phyloP scores from a whole-genome alignment of 64 coral and sea anemone genomes.

The Cladopsammia gracilis region DNA sequence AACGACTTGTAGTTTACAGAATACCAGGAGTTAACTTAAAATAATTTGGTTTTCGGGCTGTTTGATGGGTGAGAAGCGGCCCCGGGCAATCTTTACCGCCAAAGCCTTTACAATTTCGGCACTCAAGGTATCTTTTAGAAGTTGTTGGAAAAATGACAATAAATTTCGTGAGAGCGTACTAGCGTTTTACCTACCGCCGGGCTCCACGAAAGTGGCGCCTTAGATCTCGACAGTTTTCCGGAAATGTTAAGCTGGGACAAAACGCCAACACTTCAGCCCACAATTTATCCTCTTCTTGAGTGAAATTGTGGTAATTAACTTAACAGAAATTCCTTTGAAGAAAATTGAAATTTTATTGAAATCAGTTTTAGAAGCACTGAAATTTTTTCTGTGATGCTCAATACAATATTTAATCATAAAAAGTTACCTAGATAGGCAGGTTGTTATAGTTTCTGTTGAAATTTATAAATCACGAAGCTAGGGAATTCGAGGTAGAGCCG shows the following conservation, averaged over 20 bases:
- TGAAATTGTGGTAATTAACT: constrained; percentile 15
- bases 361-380: background rate
- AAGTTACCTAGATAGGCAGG: too few relatives aligned
- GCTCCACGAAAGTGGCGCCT: background rate
- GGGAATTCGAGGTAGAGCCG: too few relatives aligned
- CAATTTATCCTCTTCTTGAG: background rate
- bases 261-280: background rate
- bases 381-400: too few relatives aligned
- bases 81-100: background rate
- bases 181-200: constrained; percentile 7
- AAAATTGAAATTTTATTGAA: constrained; percentile 8
- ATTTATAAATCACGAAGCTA: too few relatives aligned
- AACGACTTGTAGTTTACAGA: too few relatives aligned
- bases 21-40: too few relatives aligned
- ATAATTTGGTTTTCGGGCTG: too few relatives aligned
- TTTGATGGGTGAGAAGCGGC: background rate
- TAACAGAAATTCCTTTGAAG: constrained; percentile 19
- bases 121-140: background rate
- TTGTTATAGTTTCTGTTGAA: too few relatives aligned
- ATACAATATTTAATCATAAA: too few relatives aligned
- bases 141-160: background rate
- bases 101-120: background rate
- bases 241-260: constrained; percentile 21
- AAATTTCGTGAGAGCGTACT: background rate
- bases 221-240: background rate